Percentiles rank a stretch among this genome's conserved stretches.
Conservation (phyloP, 2,113 vertebrate genomes). For the Ochotona curzoniae region DNA sequence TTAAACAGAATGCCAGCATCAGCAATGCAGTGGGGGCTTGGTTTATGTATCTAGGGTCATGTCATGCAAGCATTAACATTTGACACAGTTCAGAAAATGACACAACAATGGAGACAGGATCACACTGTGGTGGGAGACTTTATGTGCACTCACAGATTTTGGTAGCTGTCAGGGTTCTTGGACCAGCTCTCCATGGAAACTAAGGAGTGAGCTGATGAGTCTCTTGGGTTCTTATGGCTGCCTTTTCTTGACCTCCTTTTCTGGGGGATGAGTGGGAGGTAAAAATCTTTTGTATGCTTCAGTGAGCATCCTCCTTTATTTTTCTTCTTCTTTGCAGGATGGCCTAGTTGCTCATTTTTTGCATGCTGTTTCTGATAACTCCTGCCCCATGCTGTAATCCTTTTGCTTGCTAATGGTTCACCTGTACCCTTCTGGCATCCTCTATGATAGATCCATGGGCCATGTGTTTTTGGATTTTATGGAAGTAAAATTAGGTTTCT, state of each 20-base stretch:
- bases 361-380: background rate
- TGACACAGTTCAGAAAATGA: background rate
- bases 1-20: background rate
- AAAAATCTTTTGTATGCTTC: background rate
- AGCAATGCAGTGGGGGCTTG: background rate
- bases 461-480: constrained; percentile 52
- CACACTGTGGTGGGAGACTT: background rate
- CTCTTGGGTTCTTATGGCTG: background rate
- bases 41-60: background rate
- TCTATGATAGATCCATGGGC: background rate
- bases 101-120: background rate
- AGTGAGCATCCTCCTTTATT: background rate
- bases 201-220: background rate
- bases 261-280: background rate
- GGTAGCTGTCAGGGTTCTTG: background rate
- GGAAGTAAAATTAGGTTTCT: constrained; percentile 14
- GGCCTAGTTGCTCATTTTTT: constrained; percentile 16
- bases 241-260: background rate
- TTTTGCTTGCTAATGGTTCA: constrained; percentile 39
- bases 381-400: background rate
- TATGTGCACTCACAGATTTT: background rate
- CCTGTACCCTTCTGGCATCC: constrained; percentile 26
- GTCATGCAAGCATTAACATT: background rate
- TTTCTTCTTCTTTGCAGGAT: background rate
- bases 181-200: background rate